Conservation (phyloP, 1,140 invertebrate species). For the Caenorhabditis brenneri region DNA sequence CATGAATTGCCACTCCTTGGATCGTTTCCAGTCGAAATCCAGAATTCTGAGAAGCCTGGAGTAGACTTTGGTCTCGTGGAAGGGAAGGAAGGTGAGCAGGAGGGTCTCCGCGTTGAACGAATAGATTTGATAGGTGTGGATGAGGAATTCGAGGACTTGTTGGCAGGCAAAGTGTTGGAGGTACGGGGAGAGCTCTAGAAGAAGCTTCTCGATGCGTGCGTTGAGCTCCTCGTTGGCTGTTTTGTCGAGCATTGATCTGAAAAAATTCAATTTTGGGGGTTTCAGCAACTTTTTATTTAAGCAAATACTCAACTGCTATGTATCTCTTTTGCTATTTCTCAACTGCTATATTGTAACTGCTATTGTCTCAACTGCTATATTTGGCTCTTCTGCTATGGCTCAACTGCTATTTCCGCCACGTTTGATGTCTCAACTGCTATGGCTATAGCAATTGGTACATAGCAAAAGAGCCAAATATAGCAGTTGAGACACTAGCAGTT, state of each 20-base stretch:
- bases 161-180: conserved; percentile 57
- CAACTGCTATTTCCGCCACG: too few relatives aligned
- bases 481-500: too few relatives aligned
- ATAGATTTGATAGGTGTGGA: conserved; percentile 56
- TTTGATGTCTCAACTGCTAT: too few relatives aligned
- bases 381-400: too few relatives aligned
- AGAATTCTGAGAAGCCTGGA: conserved; percentile 50
- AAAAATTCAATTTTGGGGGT: too few relatives aligned
- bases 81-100: conserved; percentile 51
- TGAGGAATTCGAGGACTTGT: conserved; percentile 55
- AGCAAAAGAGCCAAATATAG: too few relatives aligned
- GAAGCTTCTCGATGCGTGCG: conserved; percentile 50
- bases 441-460: too few relatives aligned
- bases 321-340: too few relatives aligned
- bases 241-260: conserved; percentile 11
- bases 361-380: too few relatives aligned
- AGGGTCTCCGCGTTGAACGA: conserved; percentile 56
- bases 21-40: conserved; percentile 45
- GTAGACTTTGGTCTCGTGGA: conserved; percentile 57
- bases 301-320: too few relatives aligned
- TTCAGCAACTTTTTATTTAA: too few relatives aligned
- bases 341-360: too few relatives aligned
- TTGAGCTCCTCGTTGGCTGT: conserved; percentile 47
- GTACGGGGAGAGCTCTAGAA: conserved; percentile 53
- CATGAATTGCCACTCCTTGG: conserved; percentile 55